Conservation (phyloP, 2,113 vertebrate species). For the Callionymus lyra region DNA sequence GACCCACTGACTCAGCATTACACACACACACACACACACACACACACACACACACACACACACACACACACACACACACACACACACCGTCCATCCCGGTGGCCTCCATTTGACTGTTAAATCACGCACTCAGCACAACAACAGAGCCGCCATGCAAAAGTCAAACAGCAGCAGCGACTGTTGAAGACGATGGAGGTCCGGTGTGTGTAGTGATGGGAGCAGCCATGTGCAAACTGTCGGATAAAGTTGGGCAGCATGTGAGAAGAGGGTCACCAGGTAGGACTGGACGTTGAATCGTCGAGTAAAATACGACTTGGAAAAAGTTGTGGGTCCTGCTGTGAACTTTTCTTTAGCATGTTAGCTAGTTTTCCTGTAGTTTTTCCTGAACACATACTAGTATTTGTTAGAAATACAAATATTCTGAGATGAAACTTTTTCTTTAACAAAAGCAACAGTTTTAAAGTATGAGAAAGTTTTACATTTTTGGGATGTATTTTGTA, state of each 20-base stretch:
- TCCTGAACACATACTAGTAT: no score
- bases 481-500: no score
- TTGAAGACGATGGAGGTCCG: conserved; percentile 6
- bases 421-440: no score
- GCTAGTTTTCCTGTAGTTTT: no score
- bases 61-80: conserved; percentile 11
- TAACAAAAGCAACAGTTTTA: no score
- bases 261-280: conserved; percentile 59
- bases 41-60: conserved; percentile 1
- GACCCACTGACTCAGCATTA: conserved; percentile 2
- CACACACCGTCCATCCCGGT: conserved; percentile 27
- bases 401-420: no score
- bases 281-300: neutral
- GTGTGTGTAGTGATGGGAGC: conserved; percentile 57
- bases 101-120: conserved; percentile 69
- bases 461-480: no score
- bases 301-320: neutral
- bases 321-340: no score
- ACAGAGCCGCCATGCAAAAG: conserved; percentile 9
- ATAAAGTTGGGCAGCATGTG: conserved; percentile 62
- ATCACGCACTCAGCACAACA: conserved; percentile 59
- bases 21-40: conserved; percentile 9
- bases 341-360: no score
- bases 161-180: neutral
- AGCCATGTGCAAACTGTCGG: conserved; percentile 67